Percentiles rank a stretch among this genome's conserved stretches.
Evolutionary conservation across 1,140 invertebrate genomes (phyloP).

Genomic region (Littorina saxatilis): DNA sequence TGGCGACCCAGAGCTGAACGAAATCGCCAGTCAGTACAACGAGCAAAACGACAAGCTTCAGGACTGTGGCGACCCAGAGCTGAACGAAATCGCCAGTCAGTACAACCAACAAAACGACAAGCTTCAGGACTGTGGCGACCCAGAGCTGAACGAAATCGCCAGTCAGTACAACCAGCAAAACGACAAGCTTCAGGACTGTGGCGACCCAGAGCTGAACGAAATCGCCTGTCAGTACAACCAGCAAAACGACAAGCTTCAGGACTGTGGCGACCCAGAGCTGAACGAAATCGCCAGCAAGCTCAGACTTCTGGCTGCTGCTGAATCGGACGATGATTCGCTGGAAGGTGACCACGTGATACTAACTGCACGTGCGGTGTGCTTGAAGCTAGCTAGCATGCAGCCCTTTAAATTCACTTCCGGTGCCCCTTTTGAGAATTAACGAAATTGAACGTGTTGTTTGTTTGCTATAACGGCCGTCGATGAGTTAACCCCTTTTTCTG

Average conservation of each 20-base stretch:
- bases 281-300: conserved; percentile 66
- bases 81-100: conserved; percentile 66
- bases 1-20: conserved; percentile 56
- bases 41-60: too few relatives aligned
- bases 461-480: too few relatives aligned
- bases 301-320: conserved; percentile 54
- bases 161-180: too few relatives aligned
- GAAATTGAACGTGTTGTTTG: too few relatives aligned
- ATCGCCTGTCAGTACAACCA: too few relatives aligned
- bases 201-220: too few relatives aligned
- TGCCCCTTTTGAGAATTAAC: too few relatives aligned
- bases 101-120: conserved; percentile 45
- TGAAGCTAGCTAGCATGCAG: too few relatives aligned
- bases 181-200: too few relatives aligned
- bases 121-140: conserved; percentile 55
- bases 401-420: not conserved
- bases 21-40: conserved; percentile 66
- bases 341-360: too few relatives aligned
- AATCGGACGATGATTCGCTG: conserved; percentile 54
- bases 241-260: not conserved
- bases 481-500: too few relatives aligned
- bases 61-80: conserved; percentile 62
- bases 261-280: conserved; percentile 64
- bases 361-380: too few relatives aligned
- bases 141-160: conserved; percentile 55